Base-by-base conservation (phyloP, 2,888 invertebrate genomes). In the Ectobius pallidus region DNA sequence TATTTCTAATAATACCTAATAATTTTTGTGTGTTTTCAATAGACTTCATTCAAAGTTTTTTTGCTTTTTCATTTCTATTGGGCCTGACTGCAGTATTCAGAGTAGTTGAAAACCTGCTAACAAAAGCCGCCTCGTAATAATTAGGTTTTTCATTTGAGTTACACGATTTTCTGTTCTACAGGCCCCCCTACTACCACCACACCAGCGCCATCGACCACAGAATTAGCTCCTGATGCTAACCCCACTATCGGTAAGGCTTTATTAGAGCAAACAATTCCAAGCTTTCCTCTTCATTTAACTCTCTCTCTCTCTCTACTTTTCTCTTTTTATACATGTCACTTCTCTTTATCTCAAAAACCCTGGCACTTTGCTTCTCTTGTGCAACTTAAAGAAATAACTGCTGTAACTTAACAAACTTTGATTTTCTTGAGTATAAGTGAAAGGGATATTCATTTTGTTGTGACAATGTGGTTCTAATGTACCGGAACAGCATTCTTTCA, bases 111-210 rank as follows among this genome's bases (percentile, higher is more conserved):
- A n/a, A n/a, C n/a, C n/a, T 34, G 6, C 34, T 34, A 34, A 34
- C 34, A 11, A 34, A 34, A 34, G 11, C 7, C 11, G 34, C 6
- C 11, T 7, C 7, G 6, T 11, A 34, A 7, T 34, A 34, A 11
- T 7, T 34, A 7, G 6, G 6, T 34, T 58, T 55, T 58, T 58
- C 58, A 32, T 58, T 69, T 52, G n/a, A 70, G 55, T 49, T 73
- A 69, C 30, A 58, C 46, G 22, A 58, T 42, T 44, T 69, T 73
- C 69, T 73, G 62, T 73, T 73, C 71, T 70, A 42, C 73, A 73
- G 71, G 71, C 73, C 67, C 73, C 62, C 73, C 67, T 22, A 63
- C 69, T 55, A 65, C 73, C 67, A 70, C 70, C 68, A 69, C 73
- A 49, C 42, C 58, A 65, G 73, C 65, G 71, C 71, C 71, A 16